These are phyloP conservation scores for Amphimallon solstitiale DNA, from an alignment of 2,888 invertebrate species.

Conservation along the genomic window DNA sequence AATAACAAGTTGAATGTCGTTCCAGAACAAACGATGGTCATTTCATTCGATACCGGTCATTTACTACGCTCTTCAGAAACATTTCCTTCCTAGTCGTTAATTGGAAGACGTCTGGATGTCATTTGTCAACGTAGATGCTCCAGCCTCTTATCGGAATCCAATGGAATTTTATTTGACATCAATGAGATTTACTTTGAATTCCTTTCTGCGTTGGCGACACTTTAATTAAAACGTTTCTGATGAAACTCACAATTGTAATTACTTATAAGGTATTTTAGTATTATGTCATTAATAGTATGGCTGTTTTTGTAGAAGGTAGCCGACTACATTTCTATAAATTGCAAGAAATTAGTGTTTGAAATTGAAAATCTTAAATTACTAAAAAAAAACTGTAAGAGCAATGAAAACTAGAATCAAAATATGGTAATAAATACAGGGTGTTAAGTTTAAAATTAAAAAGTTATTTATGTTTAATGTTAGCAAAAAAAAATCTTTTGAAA, in stretches of 20 bases:
- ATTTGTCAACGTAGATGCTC: constrained; percentile 19
- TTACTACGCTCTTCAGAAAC: constrained; percentile 18
- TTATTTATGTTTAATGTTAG: no score
- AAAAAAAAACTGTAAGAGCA: no score
- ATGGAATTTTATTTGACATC: constrained; percentile 29
- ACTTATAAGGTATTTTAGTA: background rate
- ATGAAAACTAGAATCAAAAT: no score
- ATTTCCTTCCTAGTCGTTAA: constrained; percentile 23
- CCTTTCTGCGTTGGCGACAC: background rate
- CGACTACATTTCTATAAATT: no score
- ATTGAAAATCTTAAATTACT: no score
- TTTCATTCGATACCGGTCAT: constrained; percentile 25
- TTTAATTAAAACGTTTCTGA: constrained; percentile 17
- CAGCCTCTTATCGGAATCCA: constrained; percentile 24
- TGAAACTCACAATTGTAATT: background rate
- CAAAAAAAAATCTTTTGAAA: no score
- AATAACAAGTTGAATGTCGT: constrained; percentile 26
- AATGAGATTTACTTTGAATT: constrained; percentile 17
- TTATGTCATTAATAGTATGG: no score
- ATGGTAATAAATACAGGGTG: no score
- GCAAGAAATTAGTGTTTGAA: no score
- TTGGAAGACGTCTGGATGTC: constrained; percentile 18
- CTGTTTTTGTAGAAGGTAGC: no score
- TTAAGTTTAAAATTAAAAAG: no score
- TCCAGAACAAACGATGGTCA: constrained; percentile 18